phyloP scores from a whole-genome alignment of 2,113 vertebrate species.

The Eptesicus fuscus region DNA sequence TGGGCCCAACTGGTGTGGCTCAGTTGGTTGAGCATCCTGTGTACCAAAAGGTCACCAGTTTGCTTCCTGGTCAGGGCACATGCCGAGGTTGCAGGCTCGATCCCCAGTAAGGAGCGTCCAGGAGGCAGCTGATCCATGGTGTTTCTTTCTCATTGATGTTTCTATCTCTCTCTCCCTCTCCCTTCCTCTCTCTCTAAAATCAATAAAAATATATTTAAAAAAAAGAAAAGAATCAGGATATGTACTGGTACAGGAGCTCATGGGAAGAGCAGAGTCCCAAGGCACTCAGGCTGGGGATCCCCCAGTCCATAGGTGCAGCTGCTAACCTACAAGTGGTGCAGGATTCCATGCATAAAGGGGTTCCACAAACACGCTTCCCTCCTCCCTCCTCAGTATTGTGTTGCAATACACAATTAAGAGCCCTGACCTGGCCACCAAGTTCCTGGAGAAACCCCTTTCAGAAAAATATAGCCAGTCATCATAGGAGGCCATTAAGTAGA shows the following conservation, averaged over 20 bases:
- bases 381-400: neutral
- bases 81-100: no score
- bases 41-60: no score
- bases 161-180: no score
- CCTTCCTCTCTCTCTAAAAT: no score
- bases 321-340: neutral
- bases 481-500: neutral
- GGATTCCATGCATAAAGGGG: neutral
- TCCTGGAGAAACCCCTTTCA: neutral
- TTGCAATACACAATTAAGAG: neutral
- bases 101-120: no score
- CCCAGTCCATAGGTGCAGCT: neutral
- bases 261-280: neutral
- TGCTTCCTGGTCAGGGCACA: no score
- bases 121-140: no score
- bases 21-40: no score
- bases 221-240: neutral
- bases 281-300: neutral
- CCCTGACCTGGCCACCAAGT: neutral
- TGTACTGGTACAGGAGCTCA: neutral
- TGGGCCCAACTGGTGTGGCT: no score
- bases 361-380: neutral
- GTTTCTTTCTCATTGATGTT: no score
- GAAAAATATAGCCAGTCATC: neutral
- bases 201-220: no score